Evolutionary conservation across 2,888 invertebrate species (phyloP), one percentile per base, ranked within the genome.

Genomic region (Stegana nigrithorax): DNA sequence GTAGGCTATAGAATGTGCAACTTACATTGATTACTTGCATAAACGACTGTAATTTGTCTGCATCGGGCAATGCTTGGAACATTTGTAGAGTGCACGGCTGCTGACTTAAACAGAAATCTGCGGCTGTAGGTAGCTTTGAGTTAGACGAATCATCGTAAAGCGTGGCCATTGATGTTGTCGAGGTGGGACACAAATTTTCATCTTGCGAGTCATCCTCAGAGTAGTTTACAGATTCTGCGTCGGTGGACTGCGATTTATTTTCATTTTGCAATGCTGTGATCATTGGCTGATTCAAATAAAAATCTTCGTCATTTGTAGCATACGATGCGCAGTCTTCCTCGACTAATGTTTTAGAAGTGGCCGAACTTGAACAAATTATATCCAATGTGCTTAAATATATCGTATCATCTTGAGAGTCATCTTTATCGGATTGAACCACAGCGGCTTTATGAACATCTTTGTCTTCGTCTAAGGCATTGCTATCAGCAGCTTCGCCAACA

Each of bases 341-440:
- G n/a, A n/a, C n/a, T n/a, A n/a, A n/a, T n/a, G n/a, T n/a, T n/a
- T n/a, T n/a, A n/a, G n/a, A n/a, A n/a, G n/a, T n/a, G n/a, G n/a
- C n/a, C n/a, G n/a, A n/a, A n/a, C n/a, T n/a, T n/a, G n/a, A n/a
- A n/a, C n/a, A n/a, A n/a, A n/a, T n/a, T n/a, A n/a, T n/a, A n/a
- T n/a, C n/a, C n/a, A n/a, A n/a, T n/a, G n/a, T n/a, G n/a, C n/a
- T n/a, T n/a, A n/a, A n/a, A 50, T 83, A 74, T 17, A 76, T 77
- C 2, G 80, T 73, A 17, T 81, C 80, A 5, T 80, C 78, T 1
- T 75, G 76, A 59, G 84, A 73, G 4, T 77, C 77, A 8, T 80
- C 82, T 21, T 76, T 73, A 27, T 82, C 81, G 6, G 81, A 80
- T 47, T 82, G 83, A 23, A 80, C 83, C n/a, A n/a, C n/a, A n/a